Percentiles rank a stretch among this genome's conserved stretches.
phyloP scores from a whole-genome alignment of 2,113 vertebrate genomes.

The Camelus bactrianus region DNA sequence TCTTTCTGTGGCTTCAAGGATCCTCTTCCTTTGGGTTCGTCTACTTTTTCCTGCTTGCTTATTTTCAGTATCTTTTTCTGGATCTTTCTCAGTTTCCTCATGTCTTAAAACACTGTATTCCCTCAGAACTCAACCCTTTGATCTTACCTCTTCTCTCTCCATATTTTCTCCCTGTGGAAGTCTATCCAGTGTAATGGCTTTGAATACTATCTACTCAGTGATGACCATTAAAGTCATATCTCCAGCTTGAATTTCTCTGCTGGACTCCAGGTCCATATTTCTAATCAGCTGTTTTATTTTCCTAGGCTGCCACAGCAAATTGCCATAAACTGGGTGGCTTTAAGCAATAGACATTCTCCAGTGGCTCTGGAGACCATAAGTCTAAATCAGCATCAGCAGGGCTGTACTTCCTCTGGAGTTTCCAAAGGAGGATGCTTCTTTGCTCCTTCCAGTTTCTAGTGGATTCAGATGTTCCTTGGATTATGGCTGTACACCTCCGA shows the following conservation, averaged over 20 bases:
- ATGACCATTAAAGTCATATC: too few relatives aligned
- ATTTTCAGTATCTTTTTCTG: not conserved
- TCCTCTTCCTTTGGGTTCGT: not conserved
- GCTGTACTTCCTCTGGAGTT: too few relatives aligned
- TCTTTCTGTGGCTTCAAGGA: not conserved
- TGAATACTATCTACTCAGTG: not conserved
- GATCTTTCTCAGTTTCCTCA: not conserved
- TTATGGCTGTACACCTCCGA: not conserved
- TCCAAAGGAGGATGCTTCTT: not conserved
- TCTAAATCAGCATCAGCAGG: not conserved
- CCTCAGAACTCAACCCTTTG: not conserved
- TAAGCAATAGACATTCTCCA: not conserved
- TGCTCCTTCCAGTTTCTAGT: not conserved
- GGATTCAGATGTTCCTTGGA: not conserved
- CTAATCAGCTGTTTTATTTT: not conserved
- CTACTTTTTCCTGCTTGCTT: not conserved
- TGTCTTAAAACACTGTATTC: not conserved
- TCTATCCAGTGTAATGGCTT: too few relatives aligned
- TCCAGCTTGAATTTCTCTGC: not conserved
- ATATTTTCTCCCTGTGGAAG: not conserved
- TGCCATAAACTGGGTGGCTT: not conserved
- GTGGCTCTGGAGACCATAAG: not conserved
- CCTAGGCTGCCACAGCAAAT: not conserved
- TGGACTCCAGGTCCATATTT: not conserved
- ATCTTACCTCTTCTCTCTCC: not conserved